Base-by-base conservation (phyloP, 1,140 invertebrate genomes). In the Mesaphorura yosii region DNA sequence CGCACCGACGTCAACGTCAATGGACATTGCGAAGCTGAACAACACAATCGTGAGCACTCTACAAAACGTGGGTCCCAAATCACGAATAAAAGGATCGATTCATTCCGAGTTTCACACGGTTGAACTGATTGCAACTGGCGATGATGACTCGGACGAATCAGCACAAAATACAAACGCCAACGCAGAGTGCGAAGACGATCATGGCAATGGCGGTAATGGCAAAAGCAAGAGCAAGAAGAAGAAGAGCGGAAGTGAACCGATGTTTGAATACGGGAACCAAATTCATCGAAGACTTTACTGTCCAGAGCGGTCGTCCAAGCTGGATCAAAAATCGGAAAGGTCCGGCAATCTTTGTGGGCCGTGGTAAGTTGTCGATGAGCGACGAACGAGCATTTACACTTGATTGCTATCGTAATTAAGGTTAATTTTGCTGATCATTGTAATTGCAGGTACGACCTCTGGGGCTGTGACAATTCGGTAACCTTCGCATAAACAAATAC, bases 331-430 rank as follows among this genome's bases (percentile, higher is more conserved):
- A 49, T 76, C 78, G 29, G 72, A 74, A 26, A 76, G 64, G 63
- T 67, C 64, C 61, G 71, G 73, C 28, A 82, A 83, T 59, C 83
- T 82, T 53, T 88, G 84, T 66, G 85, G 84, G 1, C 84, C 84
- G 0, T 90, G 86, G 86, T 88, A 86, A 64, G 84, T n/a, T n/a
- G n/a, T n/a, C n/a, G n/a, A n/a, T n/a, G n/a, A n/a, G n/a, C n/a
- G n/a, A n/a, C n/a, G n/a, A n/a, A n/a, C n/a, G n/a, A n/a, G n/a
- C n/a, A n/a, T n/a, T n/a, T n/a, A n/a, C n/a, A n/a, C n/a, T n/a
- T n/a, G n/a, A n/a, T n/a, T n/a, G n/a, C n/a, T n/a, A n/a, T n/a
- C n/a, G n/a, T n/a, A n/a, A n/a, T n/a, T n/a, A n/a, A n/a, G n/a
- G n/a, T n/a, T n/a, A n/a, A n/a, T n/a, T n/a, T n/a, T n/a, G n/a